Percentiles rank a stretch among this genome's conserved stretches.
Conservation (phyloP, 2,888 invertebrate genomes). For the Nomada fucata region DNA sequence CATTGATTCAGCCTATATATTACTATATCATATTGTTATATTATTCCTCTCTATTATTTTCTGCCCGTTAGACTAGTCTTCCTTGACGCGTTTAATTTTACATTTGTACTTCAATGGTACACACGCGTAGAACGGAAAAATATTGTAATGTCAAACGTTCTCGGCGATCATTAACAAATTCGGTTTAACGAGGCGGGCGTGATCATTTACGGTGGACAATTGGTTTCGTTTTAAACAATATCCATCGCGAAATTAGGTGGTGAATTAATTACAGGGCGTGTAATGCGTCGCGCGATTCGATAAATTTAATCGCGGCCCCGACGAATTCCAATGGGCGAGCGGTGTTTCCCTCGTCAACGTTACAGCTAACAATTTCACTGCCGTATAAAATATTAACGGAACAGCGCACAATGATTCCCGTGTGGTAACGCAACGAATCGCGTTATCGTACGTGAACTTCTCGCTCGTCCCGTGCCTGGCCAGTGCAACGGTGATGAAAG, state of each 20-base stretch:
- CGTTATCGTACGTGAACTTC: neutral
- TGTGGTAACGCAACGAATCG: conserved; percentile 22
- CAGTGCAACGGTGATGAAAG: conserved; percentile 23
- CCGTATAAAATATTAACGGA: conserved; percentile 23
- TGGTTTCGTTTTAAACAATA: conserved; percentile 2
- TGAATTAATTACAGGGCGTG: conserved; percentile 38
- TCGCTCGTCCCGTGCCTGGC: neutral
- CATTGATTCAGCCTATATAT: neutral
- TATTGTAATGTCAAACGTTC: too few relatives aligned
- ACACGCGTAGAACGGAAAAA: too few relatives aligned
- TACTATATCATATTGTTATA: neutral
- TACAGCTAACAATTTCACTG: conserved; percentile 23
- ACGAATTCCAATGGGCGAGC: neutral
- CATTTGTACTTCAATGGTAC: too few relatives aligned
- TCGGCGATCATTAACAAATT: neutral
- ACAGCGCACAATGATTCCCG: conserved; percentile 22
- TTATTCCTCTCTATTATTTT: too few relatives aligned
- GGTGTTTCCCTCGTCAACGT: neutral
- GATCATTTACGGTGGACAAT: neutral
- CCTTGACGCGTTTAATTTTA: neutral
- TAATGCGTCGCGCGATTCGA: conserved; percentile 28
- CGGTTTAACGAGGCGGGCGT: neutral
- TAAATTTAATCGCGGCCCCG: conserved; percentile 28
- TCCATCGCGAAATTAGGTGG: conserved; percentile 32
- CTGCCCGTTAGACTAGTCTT: too few relatives aligned